Conservation (phyloP, 1,140 invertebrate genomes). For the Pristionchus pacificus region DNA sequence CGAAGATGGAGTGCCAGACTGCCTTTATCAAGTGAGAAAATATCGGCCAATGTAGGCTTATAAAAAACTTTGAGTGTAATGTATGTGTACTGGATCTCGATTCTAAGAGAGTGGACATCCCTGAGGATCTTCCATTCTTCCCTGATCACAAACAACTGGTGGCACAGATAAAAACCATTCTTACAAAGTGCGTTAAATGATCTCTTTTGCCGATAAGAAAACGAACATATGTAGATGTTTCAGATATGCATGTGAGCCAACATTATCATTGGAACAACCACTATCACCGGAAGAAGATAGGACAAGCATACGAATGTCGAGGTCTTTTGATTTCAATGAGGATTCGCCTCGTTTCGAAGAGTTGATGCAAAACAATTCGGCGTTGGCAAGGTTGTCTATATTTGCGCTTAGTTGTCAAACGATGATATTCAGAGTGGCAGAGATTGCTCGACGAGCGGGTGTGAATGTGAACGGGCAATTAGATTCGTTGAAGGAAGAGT, state of each 20-base stretch:
- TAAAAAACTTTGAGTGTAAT: constrained; percentile 65
- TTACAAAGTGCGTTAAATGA: constrained; percentile 59
- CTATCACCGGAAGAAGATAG: no score
- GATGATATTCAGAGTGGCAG: constrained; percentile 33
- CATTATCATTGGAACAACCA: no score
- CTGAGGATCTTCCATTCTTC: constrained; percentile 88
- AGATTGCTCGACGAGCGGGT: constrained; percentile 34
- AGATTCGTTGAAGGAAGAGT: not conserved
- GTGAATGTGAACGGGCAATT: constrained; percentile 24
- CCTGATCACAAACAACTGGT: constrained; percentile 79
- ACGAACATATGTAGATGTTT: not conserved
- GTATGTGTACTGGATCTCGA: constrained; percentile 94
- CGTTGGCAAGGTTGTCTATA: constrained; percentile 21
- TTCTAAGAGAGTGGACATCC: constrained; percentile 80
- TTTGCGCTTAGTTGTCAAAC: not conserved
- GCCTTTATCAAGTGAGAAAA: constrained; percentile 64
- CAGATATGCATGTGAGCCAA: no score
- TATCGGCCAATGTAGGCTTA: not conserved
- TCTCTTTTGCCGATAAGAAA: not conserved
- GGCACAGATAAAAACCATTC: constrained; percentile 53
- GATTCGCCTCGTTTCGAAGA: constrained; percentile 3
- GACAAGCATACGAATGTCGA: constrained; percentile 45
- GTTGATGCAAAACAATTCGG: constrained; percentile 28
- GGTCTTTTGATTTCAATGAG: constrained; percentile 45
- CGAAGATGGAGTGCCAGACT: constrained; percentile 62